Evolutionary conservation across 2,888 invertebrate species (phyloP).

Genomic region (Pheosia gnoma): DNA sequence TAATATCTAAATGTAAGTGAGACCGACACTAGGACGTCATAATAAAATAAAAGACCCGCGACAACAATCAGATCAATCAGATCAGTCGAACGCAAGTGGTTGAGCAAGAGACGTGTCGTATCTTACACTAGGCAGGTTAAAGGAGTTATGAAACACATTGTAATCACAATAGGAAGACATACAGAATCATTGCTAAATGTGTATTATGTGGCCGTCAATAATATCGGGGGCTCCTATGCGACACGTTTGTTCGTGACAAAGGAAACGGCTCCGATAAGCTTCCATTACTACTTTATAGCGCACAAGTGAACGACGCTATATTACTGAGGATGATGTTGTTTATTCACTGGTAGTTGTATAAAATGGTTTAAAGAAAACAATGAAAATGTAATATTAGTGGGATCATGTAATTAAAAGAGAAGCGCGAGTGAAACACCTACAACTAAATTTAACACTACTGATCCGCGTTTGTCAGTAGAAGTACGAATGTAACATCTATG

Average conservation of each 20-base stretch:
- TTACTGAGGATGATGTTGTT: not conserved
- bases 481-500: no score
- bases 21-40: no score
- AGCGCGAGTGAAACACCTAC: no score
- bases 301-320: not conserved
- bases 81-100: not conserved
- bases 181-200: no score
- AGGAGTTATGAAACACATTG: not conserved
- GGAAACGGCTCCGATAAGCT: not conserved
- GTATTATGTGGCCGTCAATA: no score
- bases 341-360: not conserved
- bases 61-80: not conserved
- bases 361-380: not conserved
- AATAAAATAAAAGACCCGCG: no score
- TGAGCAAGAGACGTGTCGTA: not conserved
- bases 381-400: not conserved
- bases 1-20: no score
- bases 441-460: no score
- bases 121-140: no score
- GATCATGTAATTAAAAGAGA: not conserved
- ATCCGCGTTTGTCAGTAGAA: no score
- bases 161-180: not conserved
- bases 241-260: not conserved
- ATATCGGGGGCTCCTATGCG: not conserved
- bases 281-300: conserved; percentile 1